phyloP scores from a whole-genome alignment of 1,140 invertebrate genomes.

The Archegozetes longisetosus region DNA sequence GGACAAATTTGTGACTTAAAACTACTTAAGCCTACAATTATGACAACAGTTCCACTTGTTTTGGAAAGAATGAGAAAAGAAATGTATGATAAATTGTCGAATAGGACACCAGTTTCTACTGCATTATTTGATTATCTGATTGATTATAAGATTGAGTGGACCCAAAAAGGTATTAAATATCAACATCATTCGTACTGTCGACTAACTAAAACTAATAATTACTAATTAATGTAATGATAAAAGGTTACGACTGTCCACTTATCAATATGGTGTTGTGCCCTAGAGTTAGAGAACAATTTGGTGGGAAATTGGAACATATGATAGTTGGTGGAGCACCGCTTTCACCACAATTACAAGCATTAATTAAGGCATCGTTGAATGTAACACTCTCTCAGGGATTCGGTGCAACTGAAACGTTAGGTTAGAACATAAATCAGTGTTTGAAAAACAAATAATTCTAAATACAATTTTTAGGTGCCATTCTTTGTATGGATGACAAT shows the following conservation, averaged over 20 bases:
- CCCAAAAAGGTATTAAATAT: conserved; percentile 36
- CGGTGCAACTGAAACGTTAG: conserved; percentile 74
- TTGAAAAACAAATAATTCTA: no score
- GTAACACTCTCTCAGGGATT: conserved; percentile 83
- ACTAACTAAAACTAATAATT: not conserved
- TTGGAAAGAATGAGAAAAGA: conserved; percentile 31
- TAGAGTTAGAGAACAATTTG: conserved; percentile 10
- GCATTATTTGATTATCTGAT: conserved; percentile 23
- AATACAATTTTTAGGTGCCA: conserved; percentile 40
- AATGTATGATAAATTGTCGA: conserved; percentile 41
- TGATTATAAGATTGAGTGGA: conserved; percentile 20
- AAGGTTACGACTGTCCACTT: conserved; percentile 17
- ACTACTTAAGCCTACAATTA: conserved; percentile 73
- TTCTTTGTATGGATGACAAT: conserved; percentile 22
- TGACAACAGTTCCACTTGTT: conserved; percentile 70
- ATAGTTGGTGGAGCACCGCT: conserved; percentile 50
- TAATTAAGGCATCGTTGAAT: conserved; percentile 84
- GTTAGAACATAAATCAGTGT: no score
- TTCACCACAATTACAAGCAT: conserved; percentile 85
- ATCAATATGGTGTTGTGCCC: conserved; percentile 11
- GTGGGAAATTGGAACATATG: not conserved
- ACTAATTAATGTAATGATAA: no score
- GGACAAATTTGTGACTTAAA: conserved; percentile 67
- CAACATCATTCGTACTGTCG: not conserved
- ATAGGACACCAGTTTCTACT: conserved; percentile 46